A percentile compares a stretch with the other conserved stretches of the same genome.
Evolutionary conservation across 2,888 invertebrate species (phyloP).

Genomic region (Tigriopus californicus): DNA sequence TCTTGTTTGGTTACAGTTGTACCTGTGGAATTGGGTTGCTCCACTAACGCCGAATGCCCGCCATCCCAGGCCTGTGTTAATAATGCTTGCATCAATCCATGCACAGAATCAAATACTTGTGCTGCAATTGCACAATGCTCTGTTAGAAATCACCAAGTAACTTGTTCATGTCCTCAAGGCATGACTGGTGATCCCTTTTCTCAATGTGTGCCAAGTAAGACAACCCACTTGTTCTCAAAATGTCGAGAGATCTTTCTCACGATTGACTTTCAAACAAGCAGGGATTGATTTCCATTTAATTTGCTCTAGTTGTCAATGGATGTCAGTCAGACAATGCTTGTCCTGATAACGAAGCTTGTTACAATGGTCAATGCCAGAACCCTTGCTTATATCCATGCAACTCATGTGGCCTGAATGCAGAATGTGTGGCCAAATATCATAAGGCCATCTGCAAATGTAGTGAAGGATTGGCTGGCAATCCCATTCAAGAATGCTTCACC

Average conservation of each 20-base stretch:
- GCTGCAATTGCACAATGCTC: slow-evolving; percentile 25
- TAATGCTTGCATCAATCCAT: slow-evolving; percentile 37
- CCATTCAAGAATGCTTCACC: slow-evolving; percentile 44
- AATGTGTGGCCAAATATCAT: slow-evolving; percentile 35
- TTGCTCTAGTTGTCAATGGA: too few relatives aligned
- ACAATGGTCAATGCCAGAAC: slow-evolving; percentile 64
- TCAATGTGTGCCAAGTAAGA: slow-evolving; percentile 17
- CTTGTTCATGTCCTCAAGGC: slow-evolving; percentile 32
- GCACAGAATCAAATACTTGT: background rate
- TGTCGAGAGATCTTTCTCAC: too few relatives aligned
- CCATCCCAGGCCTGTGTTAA: slow-evolving; percentile 46
- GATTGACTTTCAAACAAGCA: too few relatives aligned
- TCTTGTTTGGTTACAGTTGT: background rate
- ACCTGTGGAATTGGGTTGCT: slow-evolving; percentile 13
- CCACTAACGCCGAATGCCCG: slow-evolving; percentile 41
- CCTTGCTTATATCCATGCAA: slow-evolving; percentile 36
- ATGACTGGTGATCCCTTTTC: slow-evolving; percentile 20
- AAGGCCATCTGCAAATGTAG: slow-evolving; percentile 38
- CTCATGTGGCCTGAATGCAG: too few relatives aligned
- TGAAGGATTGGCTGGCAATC: slow-evolving; percentile 73
- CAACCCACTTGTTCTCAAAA: too few relatives aligned
- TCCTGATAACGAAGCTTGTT: slow-evolving; percentile 40
- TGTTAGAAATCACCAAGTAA: slow-evolving; percentile 31
- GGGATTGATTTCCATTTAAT: too few relatives aligned
- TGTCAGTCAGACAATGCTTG: slow-evolving; percentile 17